These are phyloP conservation scores for Macrotrachela quadricornifera DNA, from an alignment of 1,140 invertebrate genomes.

Conservation along the genomic window DNA sequence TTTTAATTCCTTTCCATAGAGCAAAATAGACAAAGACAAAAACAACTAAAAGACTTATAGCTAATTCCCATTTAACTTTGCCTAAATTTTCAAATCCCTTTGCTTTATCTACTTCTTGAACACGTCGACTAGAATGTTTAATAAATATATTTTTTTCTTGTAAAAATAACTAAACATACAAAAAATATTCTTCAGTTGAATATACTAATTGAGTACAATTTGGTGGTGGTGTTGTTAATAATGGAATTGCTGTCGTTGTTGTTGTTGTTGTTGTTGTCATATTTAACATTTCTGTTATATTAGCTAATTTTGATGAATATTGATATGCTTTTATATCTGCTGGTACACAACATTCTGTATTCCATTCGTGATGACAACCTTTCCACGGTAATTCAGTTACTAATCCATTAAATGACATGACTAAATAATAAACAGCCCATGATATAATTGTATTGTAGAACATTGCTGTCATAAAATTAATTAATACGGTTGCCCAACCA, in stretches of 20 bases:
- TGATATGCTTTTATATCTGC: too few relatives aligned
- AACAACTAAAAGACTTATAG: constrained; percentile 65
- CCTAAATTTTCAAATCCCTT: constrained; percentile 63
- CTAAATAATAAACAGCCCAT: constrained; percentile 87
- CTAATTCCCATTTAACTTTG: constrained; percentile 63
- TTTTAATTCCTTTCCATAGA: constrained; percentile 87
- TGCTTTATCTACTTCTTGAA: constrained; percentile 58
- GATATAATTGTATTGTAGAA: constrained; percentile 98
- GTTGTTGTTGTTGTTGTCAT: background rate
- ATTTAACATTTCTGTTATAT: background rate
- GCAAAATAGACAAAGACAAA: constrained; percentile 89
- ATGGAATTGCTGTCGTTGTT: background rate
- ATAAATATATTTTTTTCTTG: background rate
- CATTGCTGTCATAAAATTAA: constrained; percentile 94
- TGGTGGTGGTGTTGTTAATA: background rate
- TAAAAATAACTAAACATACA: background rate
- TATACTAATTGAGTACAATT: background rate
- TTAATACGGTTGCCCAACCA: constrained; percentile 34
- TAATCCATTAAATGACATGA: constrained; percentile 61
- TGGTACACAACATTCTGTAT: constrained; percentile 51
- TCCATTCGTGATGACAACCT: constrained; percentile 78
- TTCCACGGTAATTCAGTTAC: constrained; percentile 68
- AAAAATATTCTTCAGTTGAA: background rate
- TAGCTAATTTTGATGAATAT: too few relatives aligned
- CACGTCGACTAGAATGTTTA: constrained; percentile 41